phyloP scores from a whole-genome alignment of 2,888 invertebrate genomes.

The Drosophila falleni region DNA sequence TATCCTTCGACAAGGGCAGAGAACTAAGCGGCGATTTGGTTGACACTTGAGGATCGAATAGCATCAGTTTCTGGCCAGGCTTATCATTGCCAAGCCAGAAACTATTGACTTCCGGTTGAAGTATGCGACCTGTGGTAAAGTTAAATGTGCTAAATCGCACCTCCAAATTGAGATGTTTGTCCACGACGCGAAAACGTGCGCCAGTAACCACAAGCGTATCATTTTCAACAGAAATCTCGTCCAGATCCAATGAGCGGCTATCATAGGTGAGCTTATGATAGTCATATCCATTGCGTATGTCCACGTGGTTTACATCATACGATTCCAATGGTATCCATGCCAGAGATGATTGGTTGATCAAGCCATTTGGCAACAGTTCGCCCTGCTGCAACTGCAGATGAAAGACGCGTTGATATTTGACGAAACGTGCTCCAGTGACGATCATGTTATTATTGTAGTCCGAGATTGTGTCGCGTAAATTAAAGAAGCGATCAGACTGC shows the following conservation, averaged over 20 bases:
- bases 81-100: conserved; percentile 92
- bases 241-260: conserved; percentile 91
- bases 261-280: conserved; percentile 92
- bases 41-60: conserved; percentile 89
- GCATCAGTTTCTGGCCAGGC: conserved; percentile 86
- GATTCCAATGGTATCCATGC: conserved; percentile 90
- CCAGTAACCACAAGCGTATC: conserved; percentile 89
- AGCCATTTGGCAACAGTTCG: conserved; percentile 88
- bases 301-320: conserved; percentile 86
- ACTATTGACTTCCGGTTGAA: conserved; percentile 87
- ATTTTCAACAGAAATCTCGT: conserved; percentile 89
- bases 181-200: conserved; percentile 90
- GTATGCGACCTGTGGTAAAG: conserved; percentile 90
- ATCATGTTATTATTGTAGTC: conserved; percentile 89
- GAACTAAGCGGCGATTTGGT: conserved; percentile 86
- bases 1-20: conserved; percentile 87
- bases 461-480: conserved; percentile 88
- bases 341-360: conserved; percentile 87
- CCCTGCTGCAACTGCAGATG: conserved; percentile 93
- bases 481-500: conserved; percentile 92
- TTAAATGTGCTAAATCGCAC: conserved; percentile 92
- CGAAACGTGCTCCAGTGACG: conserved; percentile 91
- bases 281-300: conserved; percentile 88
- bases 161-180: conserved; percentile 93
- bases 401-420: conserved; percentile 91